Conservation (phyloP, 1,140 invertebrate genomes). For the Heterodera schachtii region DNA sequence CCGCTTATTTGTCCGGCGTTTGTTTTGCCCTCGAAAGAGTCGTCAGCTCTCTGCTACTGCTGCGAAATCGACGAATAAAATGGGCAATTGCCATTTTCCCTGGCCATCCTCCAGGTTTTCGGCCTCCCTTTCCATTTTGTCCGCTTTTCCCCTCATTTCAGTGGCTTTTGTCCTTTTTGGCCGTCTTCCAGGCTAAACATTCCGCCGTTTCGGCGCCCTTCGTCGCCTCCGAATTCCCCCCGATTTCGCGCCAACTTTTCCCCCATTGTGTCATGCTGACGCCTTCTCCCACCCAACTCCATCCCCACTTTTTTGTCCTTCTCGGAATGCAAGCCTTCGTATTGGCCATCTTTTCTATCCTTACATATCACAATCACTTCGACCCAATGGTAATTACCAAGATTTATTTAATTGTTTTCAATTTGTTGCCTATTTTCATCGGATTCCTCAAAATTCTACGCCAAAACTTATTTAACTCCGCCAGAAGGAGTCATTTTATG, state of each 20-base stretch:
- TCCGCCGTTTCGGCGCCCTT: conserved; percentile 14
- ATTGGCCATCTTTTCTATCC: conserved; percentile 42
- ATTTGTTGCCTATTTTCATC: no score
- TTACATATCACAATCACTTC: conserved; percentile 43
- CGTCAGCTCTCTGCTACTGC: conserved; percentile 29
- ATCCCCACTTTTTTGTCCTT: conserved; percentile 31
- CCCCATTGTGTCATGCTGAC: conserved; percentile 29
- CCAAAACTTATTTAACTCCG: no score
- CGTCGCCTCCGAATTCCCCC: not conserved
- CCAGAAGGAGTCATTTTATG: no score
- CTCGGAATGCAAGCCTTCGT: conserved; percentile 38
- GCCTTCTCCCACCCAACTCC: conserved; percentile 34
- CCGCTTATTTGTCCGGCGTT: conserved; percentile 29
- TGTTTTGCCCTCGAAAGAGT: conserved; percentile 39
- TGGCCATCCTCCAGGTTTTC: conserved; percentile 34
- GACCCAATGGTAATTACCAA: conserved; percentile 14
- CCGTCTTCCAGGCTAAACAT: conserved; percentile 8
- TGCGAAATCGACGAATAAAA: conserved; percentile 7
- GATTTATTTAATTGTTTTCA: no score
- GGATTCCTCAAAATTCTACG: no score
- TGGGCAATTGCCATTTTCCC: conserved; percentile 16
- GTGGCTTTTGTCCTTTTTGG: conserved; percentile 32
- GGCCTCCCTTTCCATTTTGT: not conserved
- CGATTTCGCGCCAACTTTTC: not conserved
- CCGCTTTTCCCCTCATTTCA: not conserved